These are phyloP conservation scores for Drosophila albomicans DNA, from an alignment of 1,140 invertebrate genomes.

Conservation along the genomic window DNA sequence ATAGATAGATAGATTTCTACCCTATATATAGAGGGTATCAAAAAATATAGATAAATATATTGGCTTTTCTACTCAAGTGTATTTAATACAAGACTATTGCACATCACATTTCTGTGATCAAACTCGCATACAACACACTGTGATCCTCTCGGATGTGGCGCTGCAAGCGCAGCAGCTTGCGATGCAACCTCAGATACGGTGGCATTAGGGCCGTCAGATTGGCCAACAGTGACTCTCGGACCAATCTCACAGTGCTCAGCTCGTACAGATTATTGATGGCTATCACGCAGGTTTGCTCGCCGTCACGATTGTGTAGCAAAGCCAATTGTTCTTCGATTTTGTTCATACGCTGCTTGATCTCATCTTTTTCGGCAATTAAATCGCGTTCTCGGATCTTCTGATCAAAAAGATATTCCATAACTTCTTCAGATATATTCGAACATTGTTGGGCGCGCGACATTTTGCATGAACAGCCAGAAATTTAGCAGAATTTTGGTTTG, in stretches of 20 bases:
- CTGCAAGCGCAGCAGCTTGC: conserved; percentile 49
- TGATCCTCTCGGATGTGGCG: conserved; percentile 45
- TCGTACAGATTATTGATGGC: conserved; percentile 58
- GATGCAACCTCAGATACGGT: conserved; percentile 46
- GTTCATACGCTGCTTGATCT: conserved; percentile 48
- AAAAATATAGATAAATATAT: no score
- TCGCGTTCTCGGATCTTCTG: conserved; percentile 54
- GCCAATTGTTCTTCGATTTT: conserved; percentile 47
- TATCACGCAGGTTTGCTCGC: conserved; percentile 51
- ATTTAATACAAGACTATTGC: no score
- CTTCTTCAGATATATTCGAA: conserved; percentile 50
- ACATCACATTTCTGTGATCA: neutral
- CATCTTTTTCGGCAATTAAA: conserved; percentile 45
- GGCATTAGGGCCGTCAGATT: conserved; percentile 41
- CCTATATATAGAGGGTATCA: no score
- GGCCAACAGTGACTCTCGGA: conserved; percentile 31
- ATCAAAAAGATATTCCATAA: conserved; percentile 55
- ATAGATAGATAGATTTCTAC: no score
- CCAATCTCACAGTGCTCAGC: conserved; percentile 43
- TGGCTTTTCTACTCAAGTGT: no score
- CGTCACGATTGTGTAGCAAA: conserved; percentile 49
- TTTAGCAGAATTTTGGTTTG: conserved; percentile 3
- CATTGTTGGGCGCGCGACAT: conserved; percentile 34
- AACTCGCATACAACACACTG: conserved; percentile 34
- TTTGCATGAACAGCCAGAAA: neutral